Percentiles rank a stretch among this genome's conserved stretches.
Conservation (phyloP, 2,113 vertebrate genomes). For the Balaenoptera acutorostrata region DNA sequence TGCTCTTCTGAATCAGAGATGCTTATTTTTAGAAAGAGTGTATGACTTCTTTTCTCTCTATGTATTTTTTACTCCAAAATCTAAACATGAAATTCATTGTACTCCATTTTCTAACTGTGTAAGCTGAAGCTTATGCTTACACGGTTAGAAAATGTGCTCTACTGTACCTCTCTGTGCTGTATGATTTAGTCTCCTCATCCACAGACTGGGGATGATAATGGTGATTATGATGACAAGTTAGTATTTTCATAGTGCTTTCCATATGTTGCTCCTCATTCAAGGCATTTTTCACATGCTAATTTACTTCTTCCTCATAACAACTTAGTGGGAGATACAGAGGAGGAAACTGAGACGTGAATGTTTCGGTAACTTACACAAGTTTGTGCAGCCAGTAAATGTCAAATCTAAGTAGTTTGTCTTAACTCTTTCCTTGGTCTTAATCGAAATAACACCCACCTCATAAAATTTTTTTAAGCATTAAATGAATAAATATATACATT, state of each 20-base stretch:
- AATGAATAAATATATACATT: background rate
- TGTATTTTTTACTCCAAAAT: background rate
- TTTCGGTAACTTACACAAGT: background rate
- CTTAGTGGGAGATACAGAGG: background rate
- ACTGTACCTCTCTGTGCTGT: background rate
- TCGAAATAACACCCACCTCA: background rate
- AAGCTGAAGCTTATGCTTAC: too few relatives aligned
- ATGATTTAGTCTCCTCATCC: background rate
- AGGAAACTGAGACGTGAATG: background rate
- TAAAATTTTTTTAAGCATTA: background rate
- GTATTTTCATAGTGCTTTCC: background rate
- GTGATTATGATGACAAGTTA: background rate
- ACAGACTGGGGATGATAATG: background rate
- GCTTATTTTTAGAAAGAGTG: background rate
- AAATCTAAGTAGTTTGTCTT: background rate
- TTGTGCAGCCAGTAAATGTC: background rate
- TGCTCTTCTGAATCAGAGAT: background rate
- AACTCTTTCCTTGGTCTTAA: background rate
- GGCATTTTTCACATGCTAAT: background rate
- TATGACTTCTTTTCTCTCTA: background rate
- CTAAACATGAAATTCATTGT: background rate
- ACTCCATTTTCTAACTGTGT: background rate
- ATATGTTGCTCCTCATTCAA: background rate
- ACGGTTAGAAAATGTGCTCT: background rate
- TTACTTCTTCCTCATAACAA: background rate